phyloP scores from a whole-genome alignment of 1,140 invertebrate species.

The Lutraria rhynchaena region DNA sequence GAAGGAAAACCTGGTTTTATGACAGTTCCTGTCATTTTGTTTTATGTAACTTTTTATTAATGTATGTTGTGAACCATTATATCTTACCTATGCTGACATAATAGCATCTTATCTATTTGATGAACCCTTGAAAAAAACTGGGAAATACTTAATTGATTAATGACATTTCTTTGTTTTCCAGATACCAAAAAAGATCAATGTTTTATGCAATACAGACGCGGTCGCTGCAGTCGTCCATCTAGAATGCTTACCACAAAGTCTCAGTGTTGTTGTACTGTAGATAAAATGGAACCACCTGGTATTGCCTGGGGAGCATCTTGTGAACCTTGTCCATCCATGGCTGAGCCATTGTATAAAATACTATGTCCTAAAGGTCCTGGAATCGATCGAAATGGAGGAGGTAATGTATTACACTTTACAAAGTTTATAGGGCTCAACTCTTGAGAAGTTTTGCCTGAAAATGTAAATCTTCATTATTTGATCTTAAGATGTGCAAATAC shows the following conservation, averaged over 20 bases:
- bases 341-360: conserved; percentile 87
- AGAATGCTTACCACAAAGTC: conserved; percentile 90
- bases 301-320: conserved; percentile 92
- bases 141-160: no score
- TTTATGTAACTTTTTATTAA: no score
- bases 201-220: conserved; percentile 89
- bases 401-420: conserved; percentile 79
- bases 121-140: no score
- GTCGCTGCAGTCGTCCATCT: conserved; percentile 90
- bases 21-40: no score
- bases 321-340: conserved; percentile 89
- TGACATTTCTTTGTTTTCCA: conserved; percentile 79
- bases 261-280: conserved; percentile 91
- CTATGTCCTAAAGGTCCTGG: conserved; percentile 91
- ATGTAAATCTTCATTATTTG: no score
- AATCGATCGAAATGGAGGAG: conserved; percentile 91
- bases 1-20: no score
- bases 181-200: conserved; percentile 92
- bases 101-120: no score
- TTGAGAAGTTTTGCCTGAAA: no score
- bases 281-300: conserved; percentile 86
- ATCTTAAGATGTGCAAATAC: no score
- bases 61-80: no score
- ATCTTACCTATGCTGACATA: no score
- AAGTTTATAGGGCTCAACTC: no score